Conservation (phyloP, 1,140 invertebrate genomes). For the Drosophila mauritiana region DNA sequence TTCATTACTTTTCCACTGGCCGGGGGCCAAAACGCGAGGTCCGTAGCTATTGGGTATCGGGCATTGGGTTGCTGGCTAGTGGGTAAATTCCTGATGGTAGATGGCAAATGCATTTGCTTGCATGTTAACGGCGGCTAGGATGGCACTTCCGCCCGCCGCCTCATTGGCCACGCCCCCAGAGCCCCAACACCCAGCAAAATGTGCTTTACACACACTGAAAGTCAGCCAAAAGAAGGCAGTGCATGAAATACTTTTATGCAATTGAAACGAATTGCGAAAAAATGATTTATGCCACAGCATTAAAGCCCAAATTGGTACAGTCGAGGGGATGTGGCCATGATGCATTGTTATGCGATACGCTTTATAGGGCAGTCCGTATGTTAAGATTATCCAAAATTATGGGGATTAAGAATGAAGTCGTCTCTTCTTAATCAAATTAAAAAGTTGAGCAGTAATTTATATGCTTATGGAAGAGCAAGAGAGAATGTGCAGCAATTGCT, state of each 20-base stretch:
- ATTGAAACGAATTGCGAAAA: slow-evolving; percentile 74
- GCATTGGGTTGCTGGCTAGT: slow-evolving; percentile 3
- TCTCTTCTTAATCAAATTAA: background rate
- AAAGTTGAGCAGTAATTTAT: background rate
- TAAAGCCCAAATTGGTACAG: slow-evolving; percentile 72
- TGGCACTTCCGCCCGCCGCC: slow-evolving; percentile 41
- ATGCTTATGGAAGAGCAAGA: background rate
- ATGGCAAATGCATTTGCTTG: slow-evolving; percentile 72
- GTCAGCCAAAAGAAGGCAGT: slow-evolving; percentile 18
- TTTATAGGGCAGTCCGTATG: slow-evolving; percentile 26
- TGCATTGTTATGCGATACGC: slow-evolving; percentile 51
- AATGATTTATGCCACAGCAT: slow-evolving; percentile 78
- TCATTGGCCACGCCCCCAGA: slow-evolving; percentile 60
- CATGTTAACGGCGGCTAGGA: slow-evolving; percentile 54
- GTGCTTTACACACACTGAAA: slow-evolving; percentile 2
- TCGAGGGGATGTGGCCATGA: slow-evolving; percentile 41
- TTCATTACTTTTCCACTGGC: slow-evolving; percentile 78
- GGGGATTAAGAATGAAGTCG: background rate
- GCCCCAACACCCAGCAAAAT: background rate
- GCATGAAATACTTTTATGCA: slow-evolving; percentile 75
- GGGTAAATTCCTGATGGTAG: slow-evolving; percentile 58
- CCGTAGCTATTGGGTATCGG: slow-evolving; percentile 17
- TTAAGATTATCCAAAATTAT: slow-evolving; percentile 41
- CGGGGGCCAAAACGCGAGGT: slow-evolving; percentile 55
- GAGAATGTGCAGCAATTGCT: background rate